These are phyloP conservation scores for rat (Rattus norvegicus) DNA, from an alignment of 2,113 vertebrate genomes.

Conservation along the genomic window GRCr8 NC_086032.1:59383501-59384000, in stretches of 20 bases:
- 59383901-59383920: neutral
- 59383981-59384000: neutral
- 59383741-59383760: neutral
- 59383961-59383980: neutral
- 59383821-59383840: neutral
- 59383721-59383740: neutral
- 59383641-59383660: neutral
- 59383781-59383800: neutral
- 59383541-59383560: neutral
- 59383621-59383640: neutral
- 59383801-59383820: too few species aligned
- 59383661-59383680: neutral
- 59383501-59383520: neutral
- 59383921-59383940: neutral
- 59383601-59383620: neutral
- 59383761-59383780: too few species aligned
- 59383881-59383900: neutral
- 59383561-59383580: neutral
- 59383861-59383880: neutral
- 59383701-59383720: neutral
- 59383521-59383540: neutral
- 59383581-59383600: neutral
- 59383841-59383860: neutral
- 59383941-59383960: too few species aligned
- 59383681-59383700: neutral